Percentiles rank a stretch among this genome's conserved stretches.
phyloP scores from a whole-genome alignment of 2,888 invertebrate species.

The Uropetala carovei region DNA sequence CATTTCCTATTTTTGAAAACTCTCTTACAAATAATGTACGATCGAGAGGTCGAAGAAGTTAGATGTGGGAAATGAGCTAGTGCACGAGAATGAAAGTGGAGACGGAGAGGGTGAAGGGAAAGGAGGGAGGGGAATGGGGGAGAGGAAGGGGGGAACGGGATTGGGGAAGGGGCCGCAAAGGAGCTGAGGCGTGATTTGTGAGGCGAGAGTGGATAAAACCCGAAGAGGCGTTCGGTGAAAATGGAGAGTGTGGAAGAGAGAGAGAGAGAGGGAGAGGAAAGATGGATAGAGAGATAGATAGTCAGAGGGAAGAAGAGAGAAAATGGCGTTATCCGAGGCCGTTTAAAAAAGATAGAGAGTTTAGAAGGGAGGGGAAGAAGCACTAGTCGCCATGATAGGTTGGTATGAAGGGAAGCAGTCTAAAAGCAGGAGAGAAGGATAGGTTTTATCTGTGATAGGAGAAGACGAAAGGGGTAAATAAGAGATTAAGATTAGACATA shows the following conservation, averaged over 20 bases:
- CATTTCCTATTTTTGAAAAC: slow-evolving; percentile 7
- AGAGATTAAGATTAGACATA: too few species aligned
- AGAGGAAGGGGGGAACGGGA: not conserved
- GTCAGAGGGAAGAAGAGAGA: not conserved
- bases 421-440: too few species aligned
- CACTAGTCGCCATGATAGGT: too few species aligned
- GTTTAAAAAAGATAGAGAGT: too few species aligned
- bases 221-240: not conserved
- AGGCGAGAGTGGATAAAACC: not conserved
- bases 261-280: not conserved
- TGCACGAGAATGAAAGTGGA: not conserved
- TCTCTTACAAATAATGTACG: not conserved
- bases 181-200: not conserved
- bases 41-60: not conserved
- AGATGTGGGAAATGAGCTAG: slow-evolving; percentile 24
- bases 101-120: not conserved
- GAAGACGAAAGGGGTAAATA: too few species aligned
- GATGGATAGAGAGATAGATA: not conserved
- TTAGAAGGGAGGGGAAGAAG: too few species aligned
- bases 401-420: too few species aligned
- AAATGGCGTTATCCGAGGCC: too few species aligned
- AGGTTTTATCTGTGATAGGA: too few species aligned
- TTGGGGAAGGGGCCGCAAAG: not conserved
- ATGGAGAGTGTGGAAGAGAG: not conserved
- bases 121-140: not conserved